A percentile compares a stretch with the other conserved stretches of the same genome.
phyloP scores from a whole-genome alignment of 2,888 invertebrate genomes.

The Stenurella melanura region DNA sequence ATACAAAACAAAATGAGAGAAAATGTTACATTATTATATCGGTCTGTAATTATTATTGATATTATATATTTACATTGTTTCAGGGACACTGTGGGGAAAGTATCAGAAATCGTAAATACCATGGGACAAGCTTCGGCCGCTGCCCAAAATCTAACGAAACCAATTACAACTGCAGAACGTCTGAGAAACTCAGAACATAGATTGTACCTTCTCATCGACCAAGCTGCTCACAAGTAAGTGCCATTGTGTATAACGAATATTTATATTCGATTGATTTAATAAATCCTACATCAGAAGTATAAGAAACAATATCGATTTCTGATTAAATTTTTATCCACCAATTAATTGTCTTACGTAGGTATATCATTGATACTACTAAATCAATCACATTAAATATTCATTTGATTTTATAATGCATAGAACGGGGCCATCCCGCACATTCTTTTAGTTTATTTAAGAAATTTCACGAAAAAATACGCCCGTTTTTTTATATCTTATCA shows the following conservation, averaged over 20 bases:
- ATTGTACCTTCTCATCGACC: constrained; percentile 76
- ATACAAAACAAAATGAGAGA: too few species aligned
- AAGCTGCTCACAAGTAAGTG: constrained; percentile 77
- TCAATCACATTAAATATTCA: not conserved
- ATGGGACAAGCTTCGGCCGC: constrained; percentile 84
- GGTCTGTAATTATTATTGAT: constrained; percentile 17
- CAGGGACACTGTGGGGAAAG: constrained; percentile 78
- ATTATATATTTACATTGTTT: constrained; percentile 61
- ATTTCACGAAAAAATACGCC: too few species aligned
- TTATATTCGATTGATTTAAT: constrained; percentile 2
- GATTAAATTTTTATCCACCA: not conserved
- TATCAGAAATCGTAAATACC: constrained; percentile 80
- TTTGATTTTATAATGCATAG: too few species aligned
- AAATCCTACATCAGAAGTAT: not conserved
- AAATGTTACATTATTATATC: not conserved
- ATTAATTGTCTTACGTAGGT: not conserved
- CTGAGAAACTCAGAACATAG: constrained; percentile 78
- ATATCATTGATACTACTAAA: not conserved
- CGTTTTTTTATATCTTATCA: too few species aligned
- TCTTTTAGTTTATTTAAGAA: too few species aligned
- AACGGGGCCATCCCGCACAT: too few species aligned
- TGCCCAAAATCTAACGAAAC: constrained; percentile 83
- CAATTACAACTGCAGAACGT: constrained; percentile 84
- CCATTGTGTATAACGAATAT: not conserved
- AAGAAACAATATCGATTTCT: not conserved